Evolutionary conservation across 2,113 vertebrate species (phyloP), one percentile per base, ranked within the genome.

Genomic region (Gopherus evgoodei): DNA sequence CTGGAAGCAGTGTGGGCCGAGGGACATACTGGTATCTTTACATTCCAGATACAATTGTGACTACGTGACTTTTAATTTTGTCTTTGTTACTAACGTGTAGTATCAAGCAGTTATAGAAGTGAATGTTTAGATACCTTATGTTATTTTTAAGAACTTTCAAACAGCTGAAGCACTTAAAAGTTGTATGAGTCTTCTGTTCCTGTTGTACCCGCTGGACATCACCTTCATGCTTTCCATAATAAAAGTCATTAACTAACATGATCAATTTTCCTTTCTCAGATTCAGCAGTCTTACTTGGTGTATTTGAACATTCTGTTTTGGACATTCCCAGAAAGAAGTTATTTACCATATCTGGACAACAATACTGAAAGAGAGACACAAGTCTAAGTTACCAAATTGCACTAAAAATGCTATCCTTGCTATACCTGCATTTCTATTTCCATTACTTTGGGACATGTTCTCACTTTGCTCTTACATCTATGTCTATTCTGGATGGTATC

Each of bases 71-170:
- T 72, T 81, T 21, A 80, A 27, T 49, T 47, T 78, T 78, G 12
- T 79, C 49, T 47, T 78, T 78, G 24, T 81, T 81, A 86, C 5
- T 56, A 84, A 85, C 2, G 11, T 6, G 44, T 52, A 59, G 44
- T 19, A 89, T 81, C 65, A 88, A 93, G 62, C 12, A 78, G 84
- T 84, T 83, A 91, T 91, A n/a, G 19, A 94, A 96, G 42, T 0
- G 0, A 92, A 42, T 25, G 44, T 91, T 89, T 90, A 98, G 97
- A 88, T 99, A 99, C 99, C 99, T 99, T 97, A 99, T 99, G 83
- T 99, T 99, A 98, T 99, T 99, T 97, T 99, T 99, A 86, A 99
- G 99, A 95, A 99, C 97, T 98, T 99, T 99, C 88, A 99, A 98
- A 97, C 99, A 99, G 98, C 99, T 99, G 98, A 99, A 99, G 97